Percentiles rank a stretch among this genome's conserved stretches.
Evolutionary conservation across 2,113 vertebrate genomes (phyloP).

Genomic region (Herpailurus yagouaroundi): DNA sequence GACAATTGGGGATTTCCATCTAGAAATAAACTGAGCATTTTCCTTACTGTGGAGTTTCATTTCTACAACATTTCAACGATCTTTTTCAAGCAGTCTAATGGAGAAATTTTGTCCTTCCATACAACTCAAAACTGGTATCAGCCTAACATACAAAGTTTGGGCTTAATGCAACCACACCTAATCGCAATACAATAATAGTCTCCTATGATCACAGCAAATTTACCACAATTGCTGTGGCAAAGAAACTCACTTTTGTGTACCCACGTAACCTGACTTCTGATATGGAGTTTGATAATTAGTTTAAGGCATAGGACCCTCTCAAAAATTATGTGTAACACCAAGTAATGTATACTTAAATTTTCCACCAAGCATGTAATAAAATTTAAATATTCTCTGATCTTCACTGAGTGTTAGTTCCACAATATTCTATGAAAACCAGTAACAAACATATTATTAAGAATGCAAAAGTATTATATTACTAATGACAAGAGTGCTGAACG

Average conservation of each 20-base stretch:
- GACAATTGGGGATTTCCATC: constrained; percentile 62
- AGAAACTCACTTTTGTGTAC: neutral
- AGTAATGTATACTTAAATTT: neutral
- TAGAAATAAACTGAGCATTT: constrained; percentile 49
- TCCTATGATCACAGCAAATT: neutral
- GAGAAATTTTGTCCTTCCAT: constrained; percentile 31
- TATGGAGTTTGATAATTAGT: neutral
- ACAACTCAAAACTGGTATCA: neutral
- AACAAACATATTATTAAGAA: neutral
- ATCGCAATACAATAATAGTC: neutral
- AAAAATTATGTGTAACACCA: neutral
- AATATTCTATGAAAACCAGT: neutral
- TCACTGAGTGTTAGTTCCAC: neutral
- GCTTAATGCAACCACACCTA: neutral
- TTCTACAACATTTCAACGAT: neutral
- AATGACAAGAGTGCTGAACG: neutral
- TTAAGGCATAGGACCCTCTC: neutral
- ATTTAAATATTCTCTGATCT: neutral
- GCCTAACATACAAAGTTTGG: neutral
- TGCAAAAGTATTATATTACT: neutral
- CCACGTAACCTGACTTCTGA: neutral
- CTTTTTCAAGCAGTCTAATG: neutral
- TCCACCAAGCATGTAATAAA: neutral
- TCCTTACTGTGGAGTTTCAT: neutral
- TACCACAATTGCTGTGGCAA: neutral